These are phyloP conservation scores for Coilia nasus DNA, from an alignment of 2,797 vertebrate species.

Conservation along the genomic window DNA sequence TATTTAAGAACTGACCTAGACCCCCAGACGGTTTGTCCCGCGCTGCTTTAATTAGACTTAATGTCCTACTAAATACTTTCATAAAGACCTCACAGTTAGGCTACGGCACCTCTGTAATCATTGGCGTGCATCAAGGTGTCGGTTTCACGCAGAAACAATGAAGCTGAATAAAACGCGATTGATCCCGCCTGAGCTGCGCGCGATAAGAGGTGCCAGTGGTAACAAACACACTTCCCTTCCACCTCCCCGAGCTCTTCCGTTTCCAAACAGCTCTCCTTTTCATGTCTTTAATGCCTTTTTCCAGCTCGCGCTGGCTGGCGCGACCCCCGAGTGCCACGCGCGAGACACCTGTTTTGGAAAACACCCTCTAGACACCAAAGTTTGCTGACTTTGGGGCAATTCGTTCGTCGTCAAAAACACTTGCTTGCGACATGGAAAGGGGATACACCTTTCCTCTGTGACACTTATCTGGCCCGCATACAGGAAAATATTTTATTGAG, in stretches of 20 bases:
- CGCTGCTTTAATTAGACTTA: background rate
- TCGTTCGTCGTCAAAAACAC: conserved; percentile 65
- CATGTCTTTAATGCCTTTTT: conserved; percentile 88
- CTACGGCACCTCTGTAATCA: conserved; percentile 64
- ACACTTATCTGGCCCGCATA: conserved; percentile 65
- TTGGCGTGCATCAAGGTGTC: conserved; percentile 73
- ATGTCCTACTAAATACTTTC: background rate
- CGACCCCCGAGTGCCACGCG: conserved; percentile 77
- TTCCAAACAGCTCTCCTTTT: conserved; percentile 92
- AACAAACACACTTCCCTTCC: conserved; percentile 93
- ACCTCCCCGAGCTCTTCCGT: conserved; percentile 92
- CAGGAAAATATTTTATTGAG: conserved; percentile 74
- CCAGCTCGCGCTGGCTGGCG: conserved; percentile 81
- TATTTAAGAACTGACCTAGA: background rate
- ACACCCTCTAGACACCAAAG: conserved; percentile 68
- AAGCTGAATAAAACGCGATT: conserved; percentile 74
- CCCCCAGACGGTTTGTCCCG: background rate
- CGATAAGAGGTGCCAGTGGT: conserved; percentile 94
- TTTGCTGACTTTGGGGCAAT: conserved; percentile 74
- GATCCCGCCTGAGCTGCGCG: conserved; percentile 83
- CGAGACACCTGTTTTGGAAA: conserved; percentile 83
- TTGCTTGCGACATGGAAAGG: conserved; percentile 70
- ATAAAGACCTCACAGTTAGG: conserved; percentile 38
- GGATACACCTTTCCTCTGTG: conserved; percentile 70
- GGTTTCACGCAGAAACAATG: conserved; percentile 65